Percentiles rank a stretch among this genome's conserved stretches.
Evolutionary conservation across 2,888 invertebrate species (phyloP).

Genomic region (Diaphora mendica): DNA sequence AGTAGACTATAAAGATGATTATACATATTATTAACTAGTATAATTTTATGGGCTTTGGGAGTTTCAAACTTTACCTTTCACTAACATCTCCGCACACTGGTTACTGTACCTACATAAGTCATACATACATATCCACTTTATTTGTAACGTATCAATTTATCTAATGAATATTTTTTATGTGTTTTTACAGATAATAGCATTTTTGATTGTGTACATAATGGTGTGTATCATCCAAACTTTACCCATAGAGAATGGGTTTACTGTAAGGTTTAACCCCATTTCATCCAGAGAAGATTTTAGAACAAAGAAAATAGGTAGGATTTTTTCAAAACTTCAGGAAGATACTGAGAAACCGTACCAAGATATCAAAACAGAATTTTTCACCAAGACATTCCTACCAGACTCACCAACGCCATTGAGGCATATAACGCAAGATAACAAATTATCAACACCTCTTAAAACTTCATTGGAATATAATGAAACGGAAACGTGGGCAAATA

Average conservation of each 20-base stretch:
- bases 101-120: neutral
- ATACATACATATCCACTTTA: neutral
- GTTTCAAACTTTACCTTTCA: neutral
- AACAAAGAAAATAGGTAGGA: slow-evolving; percentile 43
- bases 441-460: neutral
- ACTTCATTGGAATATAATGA: neutral
- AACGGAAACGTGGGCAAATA: neutral
- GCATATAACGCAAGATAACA: neutral
- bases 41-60: neutral
- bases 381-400: slow-evolving; percentile 50
- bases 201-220: slow-evolving; percentile 47
- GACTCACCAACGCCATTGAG: neutral
- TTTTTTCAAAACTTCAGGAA: slow-evolving; percentile 66
- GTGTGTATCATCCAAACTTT: slow-evolving; percentile 49
- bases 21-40: neutral
- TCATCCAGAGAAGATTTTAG: slow-evolving; percentile 58
- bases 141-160: neutral
- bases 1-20: neutral
- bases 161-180: neutral
- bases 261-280: slow-evolving; percentile 63
- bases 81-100: no score
- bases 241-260: slow-evolving; percentile 69
- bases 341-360: slow-evolving; percentile 41
- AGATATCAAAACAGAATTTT: slow-evolving; percentile 39
- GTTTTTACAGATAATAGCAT: slow-evolving; percentile 53